These are phyloP conservation scores for Amphiura filiformis DNA, from an alignment of 35 echinoderm and acorn worm genomes.

Conservation along the genomic window DNA sequence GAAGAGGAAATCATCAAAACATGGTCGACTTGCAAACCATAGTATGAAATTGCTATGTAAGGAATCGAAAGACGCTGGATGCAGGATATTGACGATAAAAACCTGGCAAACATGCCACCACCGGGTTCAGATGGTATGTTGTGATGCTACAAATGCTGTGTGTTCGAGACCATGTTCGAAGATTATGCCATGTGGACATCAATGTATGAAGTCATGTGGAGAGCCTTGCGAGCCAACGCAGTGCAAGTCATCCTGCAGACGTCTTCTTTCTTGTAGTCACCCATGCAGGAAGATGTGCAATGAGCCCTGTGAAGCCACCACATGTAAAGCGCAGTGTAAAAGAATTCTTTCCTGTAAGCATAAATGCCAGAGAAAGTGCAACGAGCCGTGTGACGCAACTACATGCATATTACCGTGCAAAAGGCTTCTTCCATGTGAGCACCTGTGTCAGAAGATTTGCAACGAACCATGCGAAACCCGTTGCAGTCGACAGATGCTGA, in stretches of 20 bases:
- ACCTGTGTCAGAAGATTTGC: conserved; percentile 25
- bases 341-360: not conserved
- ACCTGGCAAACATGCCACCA: not conserved
- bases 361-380: not conserved
- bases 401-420: conserved; percentile 2
- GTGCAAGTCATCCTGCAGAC: not conserved
- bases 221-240: not conserved
- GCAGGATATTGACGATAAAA: no score
- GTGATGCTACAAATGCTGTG: not conserved
- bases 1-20: not conserved
- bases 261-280: not conserved
- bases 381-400: not conserved
- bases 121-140: not conserved
- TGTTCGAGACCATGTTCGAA: not conserved
- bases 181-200: not conserved
- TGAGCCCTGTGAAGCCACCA: not conserved
- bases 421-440: conserved; percentile 20
- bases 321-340: not conserved
- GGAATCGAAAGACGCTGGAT: no score
- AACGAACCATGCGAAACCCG: not conserved
- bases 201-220: not conserved
- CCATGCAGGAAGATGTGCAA: not conserved
- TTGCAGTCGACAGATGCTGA: not conserved
- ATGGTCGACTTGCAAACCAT: not conserved
- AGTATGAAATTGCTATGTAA: no score